Conservation (phyloP, 1,140 invertebrate species). For the Drosophila lacteicornis region DNA sequence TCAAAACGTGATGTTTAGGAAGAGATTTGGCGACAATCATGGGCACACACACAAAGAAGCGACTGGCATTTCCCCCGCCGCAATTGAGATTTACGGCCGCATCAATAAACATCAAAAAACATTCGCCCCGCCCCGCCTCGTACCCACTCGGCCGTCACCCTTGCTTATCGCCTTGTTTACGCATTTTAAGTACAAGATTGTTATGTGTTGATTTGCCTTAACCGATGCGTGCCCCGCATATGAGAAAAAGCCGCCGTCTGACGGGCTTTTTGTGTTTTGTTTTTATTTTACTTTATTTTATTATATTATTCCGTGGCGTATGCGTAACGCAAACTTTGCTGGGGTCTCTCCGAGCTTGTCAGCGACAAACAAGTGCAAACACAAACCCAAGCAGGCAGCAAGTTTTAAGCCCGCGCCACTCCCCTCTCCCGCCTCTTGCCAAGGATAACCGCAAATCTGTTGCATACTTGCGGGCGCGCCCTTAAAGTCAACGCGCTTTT, state of each 20-base stretch:
- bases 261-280: slow-evolving; percentile 23
- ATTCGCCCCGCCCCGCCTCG: not conserved
- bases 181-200: slow-evolving; percentile 84
- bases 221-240: slow-evolving; percentile 81
- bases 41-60: slow-evolving; percentile 32
- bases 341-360: slow-evolving; percentile 60
- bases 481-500: slow-evolving; percentile 69
- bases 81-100: slow-evolving; percentile 76
- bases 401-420: slow-evolving; percentile 51
- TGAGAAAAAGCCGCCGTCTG: slow-evolving; percentile 63
- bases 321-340: slow-evolving; percentile 58
- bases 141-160: slow-evolving; percentile 28
- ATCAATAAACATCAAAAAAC: slow-evolving; percentile 76
- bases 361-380: slow-evolving; percentile 52
- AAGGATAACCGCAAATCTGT: slow-evolving; percentile 71
- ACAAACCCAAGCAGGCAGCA: slow-evolving; percentile 37
- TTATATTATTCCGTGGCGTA: slow-evolving; percentile 55
- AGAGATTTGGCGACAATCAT: slow-evolving; percentile 73
- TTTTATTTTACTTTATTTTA: slow-evolving; percentile 48
- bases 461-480: slow-evolving; percentile 75
- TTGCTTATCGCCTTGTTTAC: slow-evolving; percentile 82
- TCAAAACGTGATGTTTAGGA: slow-evolving; percentile 61
- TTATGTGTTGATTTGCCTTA: slow-evolving; percentile 82
- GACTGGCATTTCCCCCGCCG: slow-evolving; percentile 48
- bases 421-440: not conserved